Conservation (phyloP, 2,113 vertebrate species). For the Argyrosomus japonicus region DNA sequence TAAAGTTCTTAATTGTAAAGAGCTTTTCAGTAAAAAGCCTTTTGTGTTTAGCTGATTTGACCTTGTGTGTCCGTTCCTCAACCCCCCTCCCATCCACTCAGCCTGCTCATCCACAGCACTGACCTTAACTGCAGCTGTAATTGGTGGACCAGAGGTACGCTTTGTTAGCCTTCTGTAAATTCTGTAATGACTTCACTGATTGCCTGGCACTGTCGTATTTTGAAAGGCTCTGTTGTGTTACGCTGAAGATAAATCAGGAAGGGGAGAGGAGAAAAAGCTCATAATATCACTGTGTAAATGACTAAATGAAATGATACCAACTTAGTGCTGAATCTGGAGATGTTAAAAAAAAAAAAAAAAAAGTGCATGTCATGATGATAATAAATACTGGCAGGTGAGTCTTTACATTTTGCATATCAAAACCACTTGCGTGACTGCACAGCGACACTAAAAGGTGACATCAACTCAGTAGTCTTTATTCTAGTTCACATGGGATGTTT, state of each 20-base stretch:
- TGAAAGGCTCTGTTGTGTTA: slow-evolving; percentile 31
- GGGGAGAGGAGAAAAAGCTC: slow-evolving; percentile 9
- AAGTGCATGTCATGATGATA: not conserved
- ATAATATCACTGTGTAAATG: not conserved
- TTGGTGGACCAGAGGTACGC: slow-evolving; percentile 49
- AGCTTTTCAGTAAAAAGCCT: slow-evolving; percentile 1
- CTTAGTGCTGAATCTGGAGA: not conserved
- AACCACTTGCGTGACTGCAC: not conserved
- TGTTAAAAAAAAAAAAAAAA: slow-evolving; percentile 7
- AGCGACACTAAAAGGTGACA: not conserved
- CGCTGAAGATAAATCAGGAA: slow-evolving; percentile 31
- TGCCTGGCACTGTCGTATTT: slow-evolving; percentile 46
- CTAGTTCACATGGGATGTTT: slow-evolving; percentile 44
- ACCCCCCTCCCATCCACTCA: slow-evolving; percentile 23
- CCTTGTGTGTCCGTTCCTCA: slow-evolving; percentile 44
- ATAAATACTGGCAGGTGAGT: not conserved
- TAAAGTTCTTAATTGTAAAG: slow-evolving; percentile 12
- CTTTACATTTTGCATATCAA: not conserved
- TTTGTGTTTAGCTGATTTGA: slow-evolving; percentile 18
- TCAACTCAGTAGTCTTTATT: not conserved
- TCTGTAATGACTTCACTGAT: slow-evolving; percentile 62
- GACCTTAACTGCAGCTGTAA: slow-evolving; percentile 68
- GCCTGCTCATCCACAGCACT: slow-evolving; percentile 60
- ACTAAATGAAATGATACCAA: not conserved
- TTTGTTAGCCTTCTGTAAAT: slow-evolving; percentile 71